Evolutionary conservation across 2,113 vertebrate species (phyloP).

Genomic region (Sprattus sprattus): DNA sequence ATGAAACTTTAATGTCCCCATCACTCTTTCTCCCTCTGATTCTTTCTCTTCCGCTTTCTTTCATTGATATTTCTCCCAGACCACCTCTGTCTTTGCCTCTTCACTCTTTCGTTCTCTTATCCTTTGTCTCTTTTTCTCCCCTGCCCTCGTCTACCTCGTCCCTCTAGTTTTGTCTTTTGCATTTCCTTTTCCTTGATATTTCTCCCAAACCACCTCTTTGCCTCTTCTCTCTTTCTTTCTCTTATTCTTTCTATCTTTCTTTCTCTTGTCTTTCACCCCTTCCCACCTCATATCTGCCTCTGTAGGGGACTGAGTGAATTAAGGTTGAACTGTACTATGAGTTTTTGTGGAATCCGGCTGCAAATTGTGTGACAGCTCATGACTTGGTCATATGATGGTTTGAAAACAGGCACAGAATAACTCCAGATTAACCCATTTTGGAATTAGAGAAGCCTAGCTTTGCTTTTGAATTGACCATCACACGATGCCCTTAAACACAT

Average conservation of each 20-base stretch:
- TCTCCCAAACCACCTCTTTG: not conserved
- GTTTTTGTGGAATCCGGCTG: too few relatives aligned
- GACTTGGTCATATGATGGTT: too few relatives aligned
- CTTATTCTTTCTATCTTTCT: not conserved
- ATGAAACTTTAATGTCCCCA: slow-evolving; percentile 2
- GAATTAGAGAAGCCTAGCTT: too few relatives aligned
- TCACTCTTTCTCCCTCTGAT: not conserved
- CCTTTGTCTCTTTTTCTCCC: not conserved
- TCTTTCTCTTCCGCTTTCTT: not conserved
- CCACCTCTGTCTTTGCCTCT: not conserved
- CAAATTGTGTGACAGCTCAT: too few relatives aligned
- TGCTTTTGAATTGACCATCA: too few relatives aligned
- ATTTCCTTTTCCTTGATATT: too few relatives aligned
- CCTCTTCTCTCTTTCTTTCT: not conserved
- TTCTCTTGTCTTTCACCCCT: not conserved
- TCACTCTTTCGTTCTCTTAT: not conserved
- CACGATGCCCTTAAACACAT: too few relatives aligned
- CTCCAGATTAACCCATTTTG: too few relatives aligned
- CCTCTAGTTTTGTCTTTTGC: not conserved
- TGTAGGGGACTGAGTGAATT: too few relatives aligned
- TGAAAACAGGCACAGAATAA: too few relatives aligned
- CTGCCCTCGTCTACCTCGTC: not conserved
- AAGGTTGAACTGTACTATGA: too few relatives aligned
- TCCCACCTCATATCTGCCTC: too few relatives aligned
- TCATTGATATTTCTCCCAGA: not conserved